Evolutionary conservation across 2,797 vertebrate species (phyloP).

Genomic region (Eospalax fontanierii): DNA sequence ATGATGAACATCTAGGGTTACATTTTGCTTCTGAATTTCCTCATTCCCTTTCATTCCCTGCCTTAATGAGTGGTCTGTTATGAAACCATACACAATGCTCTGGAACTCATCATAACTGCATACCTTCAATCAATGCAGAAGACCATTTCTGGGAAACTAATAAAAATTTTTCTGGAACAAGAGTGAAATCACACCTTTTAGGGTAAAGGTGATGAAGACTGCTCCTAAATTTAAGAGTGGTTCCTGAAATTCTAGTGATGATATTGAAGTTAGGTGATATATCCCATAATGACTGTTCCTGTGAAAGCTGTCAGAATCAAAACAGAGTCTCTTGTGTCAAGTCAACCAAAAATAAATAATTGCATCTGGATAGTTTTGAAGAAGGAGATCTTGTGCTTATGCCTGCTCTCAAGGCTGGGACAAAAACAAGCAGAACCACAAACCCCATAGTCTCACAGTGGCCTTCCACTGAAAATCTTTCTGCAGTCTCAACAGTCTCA

Average conservation of each 20-base stretch:
- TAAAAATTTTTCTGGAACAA: neutral
- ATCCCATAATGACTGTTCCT: neutral
- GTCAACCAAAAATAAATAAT: neutral
- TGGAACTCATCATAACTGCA: neutral
- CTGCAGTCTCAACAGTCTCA: too few relatives aligned
- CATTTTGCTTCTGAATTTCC: neutral
- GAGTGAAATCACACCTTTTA: conserved; percentile 47
- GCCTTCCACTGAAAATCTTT: neutral
- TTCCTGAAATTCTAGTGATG: conserved; percentile 10
- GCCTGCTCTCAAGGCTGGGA: neutral
- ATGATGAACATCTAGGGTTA: neutral
- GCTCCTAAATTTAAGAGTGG: neutral
- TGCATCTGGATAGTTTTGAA: neutral
- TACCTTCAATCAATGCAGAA: conserved; percentile 11
- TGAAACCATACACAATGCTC: neutral
- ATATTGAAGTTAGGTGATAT: neutral
- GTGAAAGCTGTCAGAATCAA: neutral
- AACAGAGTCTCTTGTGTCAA: neutral
- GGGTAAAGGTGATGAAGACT: neutral
- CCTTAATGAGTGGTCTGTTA: neutral
- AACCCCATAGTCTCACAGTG: neutral
- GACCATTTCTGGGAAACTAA: neutral
- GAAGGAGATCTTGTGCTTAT: neutral
- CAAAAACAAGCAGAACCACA: neutral
- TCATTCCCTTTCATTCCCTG: neutral